Evolutionary conservation across 2,113 vertebrate species (phyloP).

Genomic region (Microcebus tavaratra): DNA sequence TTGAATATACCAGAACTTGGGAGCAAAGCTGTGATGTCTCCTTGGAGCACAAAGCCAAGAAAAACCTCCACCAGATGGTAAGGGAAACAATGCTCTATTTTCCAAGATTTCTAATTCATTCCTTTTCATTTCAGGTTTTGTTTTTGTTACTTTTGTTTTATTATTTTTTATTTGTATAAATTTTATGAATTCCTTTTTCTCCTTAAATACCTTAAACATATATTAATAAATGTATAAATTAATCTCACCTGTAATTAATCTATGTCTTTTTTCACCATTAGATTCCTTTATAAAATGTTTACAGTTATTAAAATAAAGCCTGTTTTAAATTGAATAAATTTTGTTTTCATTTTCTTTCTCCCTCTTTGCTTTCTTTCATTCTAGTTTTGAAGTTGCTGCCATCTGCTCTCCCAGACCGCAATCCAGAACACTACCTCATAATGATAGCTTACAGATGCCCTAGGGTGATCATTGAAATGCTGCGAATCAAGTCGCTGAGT

Average conservation of each 20-base stretch:
- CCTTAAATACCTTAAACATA: not conserved
- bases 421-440: not conserved
- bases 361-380: not conserved
- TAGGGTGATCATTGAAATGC: not conserved
- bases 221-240: not conserved
- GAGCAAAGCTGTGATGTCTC: not conserved
- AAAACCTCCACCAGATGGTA: not conserved
- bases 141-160: not conserved
- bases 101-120: not conserved
- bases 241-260: not conserved
- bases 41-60: not conserved
- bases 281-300: constrained; percentile 15
- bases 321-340: not conserved
- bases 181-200: not conserved
- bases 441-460: not conserved
- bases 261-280: not conserved
- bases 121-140: constrained; percentile 23
- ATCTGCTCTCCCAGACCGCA: not conserved
- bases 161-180: constrained; percentile 21
- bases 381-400: not conserved
- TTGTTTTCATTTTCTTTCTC: constrained; percentile 18
- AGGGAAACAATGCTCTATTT: not conserved
- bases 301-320: not conserved
- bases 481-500: not conserved
- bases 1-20: not conserved